These are phyloP conservation scores for Megamerina dolium DNA, from an alignment of 2,888 invertebrate species.

Conservation along the genomic window DNA sequence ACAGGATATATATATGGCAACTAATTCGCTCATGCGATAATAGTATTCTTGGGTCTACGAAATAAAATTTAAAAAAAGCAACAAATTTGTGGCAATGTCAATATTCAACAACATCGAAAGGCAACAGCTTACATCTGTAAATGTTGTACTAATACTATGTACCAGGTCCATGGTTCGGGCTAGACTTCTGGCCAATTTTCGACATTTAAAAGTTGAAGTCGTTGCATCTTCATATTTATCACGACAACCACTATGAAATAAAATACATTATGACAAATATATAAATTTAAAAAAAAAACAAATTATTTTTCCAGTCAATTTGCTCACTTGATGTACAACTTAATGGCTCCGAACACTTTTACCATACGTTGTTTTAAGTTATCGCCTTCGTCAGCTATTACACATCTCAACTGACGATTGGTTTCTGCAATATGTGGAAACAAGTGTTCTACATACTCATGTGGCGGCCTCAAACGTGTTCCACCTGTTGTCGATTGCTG, in stretches of 20 bases:
- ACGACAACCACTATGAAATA: neutral
- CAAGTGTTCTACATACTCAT: neutral
- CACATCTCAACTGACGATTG: neutral
- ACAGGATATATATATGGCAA: conserved; percentile 33
- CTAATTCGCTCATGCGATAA: conserved; percentile 29
- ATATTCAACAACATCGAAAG: no score
- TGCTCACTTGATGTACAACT: neutral
- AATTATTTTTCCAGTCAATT: neutral
- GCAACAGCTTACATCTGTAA: neutral
- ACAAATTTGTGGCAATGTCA: no score
- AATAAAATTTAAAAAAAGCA: neutral
- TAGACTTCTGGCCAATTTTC: neutral
- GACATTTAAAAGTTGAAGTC: neutral
- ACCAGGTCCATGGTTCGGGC: neutral
- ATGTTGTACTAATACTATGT: neutral
- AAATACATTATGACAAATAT: no score
- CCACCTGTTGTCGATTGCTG: no score
- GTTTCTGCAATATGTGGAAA: neutral
- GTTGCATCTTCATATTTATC: neutral
- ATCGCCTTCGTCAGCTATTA: neutral
- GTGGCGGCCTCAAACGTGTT: no score
- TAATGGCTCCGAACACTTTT: neutral
- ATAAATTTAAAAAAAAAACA: neutral
- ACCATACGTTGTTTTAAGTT: neutral
- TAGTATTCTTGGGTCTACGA: conserved; percentile 12